Evolutionary conservation across 2,113 vertebrate species (phyloP), one percentile per base, ranked within the genome.

Genomic region (Gallinago media): DNA sequence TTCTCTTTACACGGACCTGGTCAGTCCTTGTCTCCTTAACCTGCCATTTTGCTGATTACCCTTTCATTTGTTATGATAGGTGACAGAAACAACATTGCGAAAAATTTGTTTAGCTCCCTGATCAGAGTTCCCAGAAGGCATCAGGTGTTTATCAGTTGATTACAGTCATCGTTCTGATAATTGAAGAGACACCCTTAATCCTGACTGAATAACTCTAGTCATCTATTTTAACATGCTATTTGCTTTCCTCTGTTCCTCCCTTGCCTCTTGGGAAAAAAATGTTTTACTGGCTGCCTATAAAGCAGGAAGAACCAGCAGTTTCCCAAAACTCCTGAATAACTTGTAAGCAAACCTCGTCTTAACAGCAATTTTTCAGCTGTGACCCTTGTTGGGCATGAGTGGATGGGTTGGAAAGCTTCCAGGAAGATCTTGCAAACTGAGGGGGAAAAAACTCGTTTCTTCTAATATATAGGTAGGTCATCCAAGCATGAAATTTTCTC

Each of bases 401-500:
- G 3, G 5, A 29, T 59, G 34, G 13, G 14, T 6, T 86, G 18
- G 47, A 94, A 83, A 70, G 6, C 19, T 78, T 71, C 26, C 68
- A 74, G 7, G 15, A 86, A 75, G 12, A 13, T 83, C 42, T 73
- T 70, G 15, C 4, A 84, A 86, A 46, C 8, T 1, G 4, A 56
- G 4, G 13, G 8, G 3, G 29, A 20, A 10, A 49, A 67, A 9
- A 6, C 3, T 54, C 0, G 0, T 58, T 56, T 94, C 49, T 65
- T 87, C 25, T 89, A 75, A 67, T 85, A 36, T 25, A 47, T 31
- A 61, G 8, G 20, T 92, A 89, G 47, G 34, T 78, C 65, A 84
- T 15, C 61, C 47, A 95, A 89, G 68, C 18, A 36, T 91, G 77
- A 91, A 21, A 36, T 75, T 78, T 94, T 66, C 56, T 91, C 49